phyloP scores from a whole-genome alignment of 53 echinoderm and acorn worm genomes.

The Holothuria scabra region DNA sequence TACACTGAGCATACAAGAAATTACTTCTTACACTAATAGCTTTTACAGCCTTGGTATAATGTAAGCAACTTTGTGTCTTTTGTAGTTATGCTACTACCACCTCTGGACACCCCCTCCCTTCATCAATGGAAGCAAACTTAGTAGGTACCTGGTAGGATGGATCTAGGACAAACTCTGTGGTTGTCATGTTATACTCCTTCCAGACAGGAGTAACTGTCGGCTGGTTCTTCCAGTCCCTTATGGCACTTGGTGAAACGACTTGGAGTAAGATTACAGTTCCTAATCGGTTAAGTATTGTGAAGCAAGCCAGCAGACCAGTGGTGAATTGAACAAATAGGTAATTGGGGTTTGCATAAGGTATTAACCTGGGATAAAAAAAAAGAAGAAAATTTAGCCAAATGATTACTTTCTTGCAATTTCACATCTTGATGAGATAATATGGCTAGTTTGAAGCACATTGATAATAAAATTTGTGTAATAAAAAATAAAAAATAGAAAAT shows the following conservation, averaged over 20 bases:
- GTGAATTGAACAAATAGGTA: conserved; percentile 67
- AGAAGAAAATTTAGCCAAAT: background rate
- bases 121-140: background rate
- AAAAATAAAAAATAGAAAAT: too few relatives aligned
- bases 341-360: conserved; percentile 76
- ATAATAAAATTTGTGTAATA: too few relatives aligned
- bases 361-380: conserved; percentile 47
- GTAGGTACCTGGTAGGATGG: conserved; percentile 1
- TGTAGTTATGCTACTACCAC: too few relatives aligned
- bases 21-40: too few relatives aligned
- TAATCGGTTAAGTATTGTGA: conserved; percentile 76
- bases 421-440: too few relatives aligned
- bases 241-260: conserved; percentile 54
- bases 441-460: too few relatives aligned
- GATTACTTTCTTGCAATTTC: background rate
- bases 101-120: too few relatives aligned
- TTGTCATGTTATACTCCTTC: conserved; percentile 50
- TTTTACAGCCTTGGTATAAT: too few relatives aligned
- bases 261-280: conserved; percentile 70
- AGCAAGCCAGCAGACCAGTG: conserved; percentile 66
- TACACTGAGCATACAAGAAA: too few relatives aligned
- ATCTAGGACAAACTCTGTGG: conserved; percentile 51
- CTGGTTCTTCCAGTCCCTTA: conserved; percentile 68
- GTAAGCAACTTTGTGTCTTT: too few relatives aligned
- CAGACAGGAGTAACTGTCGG: conserved; percentile 52